These are phyloP conservation scores for Amazonetta brasiliensis DNA, from an alignment of 2,797 vertebrate genomes.

Conservation along the genomic window DNA sequence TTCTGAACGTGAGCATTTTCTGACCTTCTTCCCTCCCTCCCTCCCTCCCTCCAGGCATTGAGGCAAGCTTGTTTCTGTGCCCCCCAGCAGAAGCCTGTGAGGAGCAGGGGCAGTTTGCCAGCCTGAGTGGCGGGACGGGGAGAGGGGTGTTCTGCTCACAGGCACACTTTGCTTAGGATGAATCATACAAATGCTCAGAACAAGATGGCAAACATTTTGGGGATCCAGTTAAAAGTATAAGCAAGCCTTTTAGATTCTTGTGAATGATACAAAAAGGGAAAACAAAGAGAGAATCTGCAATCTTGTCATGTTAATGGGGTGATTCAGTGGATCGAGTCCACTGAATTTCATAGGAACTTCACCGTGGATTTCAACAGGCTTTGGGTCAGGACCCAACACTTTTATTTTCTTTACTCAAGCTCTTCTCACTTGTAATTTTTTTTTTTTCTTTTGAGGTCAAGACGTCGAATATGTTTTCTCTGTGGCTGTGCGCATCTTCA, in stretches of 20 bases:
- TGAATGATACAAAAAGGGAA: background rate
- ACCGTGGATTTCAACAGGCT: background rate
- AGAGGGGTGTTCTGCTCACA: background rate
- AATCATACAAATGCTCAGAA: background rate
- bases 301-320: background rate
- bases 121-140: background rate
- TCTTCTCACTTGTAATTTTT: constrained; percentile 48
- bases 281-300: background rate
- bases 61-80: background rate
- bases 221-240: background rate
- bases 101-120: no score
- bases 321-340: background rate
- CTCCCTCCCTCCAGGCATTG: fast-evolving
- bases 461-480: constrained; percentile 63
- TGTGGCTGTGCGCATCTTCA: constrained; percentile 44
- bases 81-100: background rate
- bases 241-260: background rate
- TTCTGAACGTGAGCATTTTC: background rate
- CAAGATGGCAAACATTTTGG: background rate
- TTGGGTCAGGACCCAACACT: background rate
- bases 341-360: constrained; percentile 7
- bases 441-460: constrained; percentile 11
- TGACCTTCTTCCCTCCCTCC: background rate
- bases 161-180: background rate
- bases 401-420: constrained; percentile 37